Evolutionary conservation across 2,888 invertebrate species (phyloP), one percentile per base, ranked within the genome.

Genomic region (Amphimallon solstitiale): DNA sequence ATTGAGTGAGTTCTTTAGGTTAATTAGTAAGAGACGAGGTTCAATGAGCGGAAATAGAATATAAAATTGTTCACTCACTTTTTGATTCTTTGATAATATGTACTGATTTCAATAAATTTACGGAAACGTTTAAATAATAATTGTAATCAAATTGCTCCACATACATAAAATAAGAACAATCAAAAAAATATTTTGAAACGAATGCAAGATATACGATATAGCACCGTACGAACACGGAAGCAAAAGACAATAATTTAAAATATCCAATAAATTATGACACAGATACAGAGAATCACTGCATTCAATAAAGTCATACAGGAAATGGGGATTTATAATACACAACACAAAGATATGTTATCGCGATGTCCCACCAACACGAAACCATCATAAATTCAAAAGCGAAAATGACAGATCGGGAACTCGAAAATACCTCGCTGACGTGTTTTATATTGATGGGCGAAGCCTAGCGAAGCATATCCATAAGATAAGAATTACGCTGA

Each of bases 391-490:
- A 46, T 46, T 46, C 19, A 21, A n/a, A 46, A 19, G n/a, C 17
- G 19, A 9, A 46, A 17, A 19, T 19, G 46, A 46, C 46, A 46
- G 17, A 46, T 46, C 21, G 17, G 46, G 15, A 46, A 46, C 46
- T 46, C 9, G 46, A 46, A 46, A 46, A 46, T 46, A 46, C 46
- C 9, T 19, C 19, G 46, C 19, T 46, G 46, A 46, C 46, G 46
- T 46, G 46, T 19, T 19, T 19, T 17, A 46, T 19, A 46, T 46
- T 46, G 46, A 46, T 46, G 46, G 46, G 19, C 46, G 46, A 19
- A 46, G 46, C 15, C 46, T 46, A 46, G 19, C 46, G 46, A 46
- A 46, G 46, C 46, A 46, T 46, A 46, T 46, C 46, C 46, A 15
- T 15, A 46, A 46, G 46, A 46, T 46, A 46, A 46, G 46, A 46